Percentiles rank a stretch among this genome's conserved stretches.
Conservation (phyloP, 2,797 vertebrate genomes). For the Spheniscus humboldti region DNA sequence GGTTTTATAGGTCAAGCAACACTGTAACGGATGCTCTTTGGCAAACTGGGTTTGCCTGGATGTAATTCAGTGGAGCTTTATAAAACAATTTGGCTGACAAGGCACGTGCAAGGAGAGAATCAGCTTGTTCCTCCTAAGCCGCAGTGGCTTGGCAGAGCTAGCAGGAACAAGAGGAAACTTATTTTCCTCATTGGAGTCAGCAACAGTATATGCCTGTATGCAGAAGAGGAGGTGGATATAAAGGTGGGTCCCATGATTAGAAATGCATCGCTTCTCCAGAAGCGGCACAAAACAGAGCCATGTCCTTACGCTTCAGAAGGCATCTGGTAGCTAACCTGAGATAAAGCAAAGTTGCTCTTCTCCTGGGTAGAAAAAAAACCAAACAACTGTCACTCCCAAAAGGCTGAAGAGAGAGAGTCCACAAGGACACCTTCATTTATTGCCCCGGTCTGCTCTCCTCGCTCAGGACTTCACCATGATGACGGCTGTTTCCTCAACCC, state of each 20-base stretch:
- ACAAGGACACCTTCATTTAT: neutral
- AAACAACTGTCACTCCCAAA: neutral
- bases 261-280: neutral
- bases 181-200: neutral
- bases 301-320: rapidly evolving
- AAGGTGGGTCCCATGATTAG: rapidly evolving
- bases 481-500: neutral
- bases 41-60: neutral
- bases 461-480: rapidly evolving
- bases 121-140: neutral
- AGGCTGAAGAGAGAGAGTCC: neutral
- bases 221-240: neutral
- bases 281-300: neutral
- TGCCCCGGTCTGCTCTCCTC: rapidly evolving
- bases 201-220: neutral
- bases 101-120: neutral
- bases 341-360: neutral
- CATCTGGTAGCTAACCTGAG: rapidly evolving
- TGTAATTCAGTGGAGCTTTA: neutral
- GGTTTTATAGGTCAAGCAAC: neutral
- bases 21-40: neutral
- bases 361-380: neutral
- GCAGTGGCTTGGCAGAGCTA: neutral
- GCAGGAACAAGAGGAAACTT: neutral
- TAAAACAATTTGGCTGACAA: neutral